Evolutionary conservation across 2,888 invertebrate species (phyloP), one percentile per base, ranked within the genome.

Genomic region (Apotomis capreana): DNA sequence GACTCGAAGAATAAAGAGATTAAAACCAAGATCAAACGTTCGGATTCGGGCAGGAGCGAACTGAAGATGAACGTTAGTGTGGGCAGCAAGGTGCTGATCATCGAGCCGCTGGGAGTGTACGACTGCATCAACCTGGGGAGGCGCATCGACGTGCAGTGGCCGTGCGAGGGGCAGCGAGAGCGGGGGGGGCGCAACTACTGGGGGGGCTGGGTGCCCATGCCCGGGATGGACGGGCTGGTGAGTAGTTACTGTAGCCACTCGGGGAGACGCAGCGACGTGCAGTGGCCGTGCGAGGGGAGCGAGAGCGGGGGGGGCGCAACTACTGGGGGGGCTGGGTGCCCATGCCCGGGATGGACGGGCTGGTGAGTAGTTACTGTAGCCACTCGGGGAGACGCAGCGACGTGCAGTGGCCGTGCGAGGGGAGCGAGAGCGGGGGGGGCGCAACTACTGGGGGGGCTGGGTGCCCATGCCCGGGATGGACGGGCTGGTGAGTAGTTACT

Each of bases 91-190:
- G 92, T 89, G 83, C 83, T 89, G 83, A 94, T 90, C 10, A 85
- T 89, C 15, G 94, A 93, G 76, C 94, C 88, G 26, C 70, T 92
- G 6, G 90, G 95, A 81, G 97, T 98, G 59, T 98, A 97, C 82
- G 98, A 98, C 84, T 97, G 97, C 75, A 96, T 99, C 71, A 99
- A 99, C 87, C 91, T 98, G 77, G 98, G 98, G 8, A 93, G 98
- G 74, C 93, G 98, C 76, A 98, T 98, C 74, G 98, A 98, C 82
- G 98, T 99, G n/a, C 95, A 96, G 78, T 99, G 99, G 99, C 99
- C 99, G 0, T 96, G 96, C 78, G 98, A 98, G 85, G 95, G 95
- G 67, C 97, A 98, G 96, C 91, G 98, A 69, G 95, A 95, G 74
- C 94, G 96, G 76, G 99, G 99, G 0, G 98, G 99, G 0, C 94